Evolutionary conservation across 2,113 vertebrate species (phyloP).

Genomic region (Panurus biarmicus): DNA sequence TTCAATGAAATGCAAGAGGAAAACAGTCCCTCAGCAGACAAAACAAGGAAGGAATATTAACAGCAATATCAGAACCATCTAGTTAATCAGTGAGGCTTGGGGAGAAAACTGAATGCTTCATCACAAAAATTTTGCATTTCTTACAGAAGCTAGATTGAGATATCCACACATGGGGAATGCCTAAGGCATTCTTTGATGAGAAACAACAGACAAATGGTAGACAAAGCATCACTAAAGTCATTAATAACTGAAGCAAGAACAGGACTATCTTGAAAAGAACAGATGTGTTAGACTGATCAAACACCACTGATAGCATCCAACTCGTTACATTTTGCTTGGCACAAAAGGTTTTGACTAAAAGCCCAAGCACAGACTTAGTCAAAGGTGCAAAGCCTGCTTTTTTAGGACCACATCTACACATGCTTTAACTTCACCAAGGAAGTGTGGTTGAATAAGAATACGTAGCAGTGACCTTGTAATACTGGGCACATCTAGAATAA

Average conservation of each 20-base stretch:
- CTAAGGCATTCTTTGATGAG: neutral
- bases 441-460: neutral
- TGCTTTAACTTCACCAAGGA: neutral
- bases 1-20: neutral
- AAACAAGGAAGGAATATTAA: neutral
- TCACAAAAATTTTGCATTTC: neutral
- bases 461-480: neutral
- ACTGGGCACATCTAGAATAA: neutral
- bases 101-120: neutral
- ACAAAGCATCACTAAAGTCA: neutral
- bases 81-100: neutral
- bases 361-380: neutral
- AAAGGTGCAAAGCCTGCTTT: neutral
- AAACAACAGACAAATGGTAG: neutral
- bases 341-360: neutral
- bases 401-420: neutral
- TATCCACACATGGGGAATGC: neutral
- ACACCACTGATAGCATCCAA: neutral
- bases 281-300: neutral
- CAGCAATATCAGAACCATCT: neutral
- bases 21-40: neutral
- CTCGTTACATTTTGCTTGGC: neutral
- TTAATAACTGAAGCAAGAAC: neutral
- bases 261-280: neutral
- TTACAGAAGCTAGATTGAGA: neutral